Evolutionary conservation across 2,888 invertebrate species (phyloP), one percentile per base, ranked within the genome.

Genomic region (Thecophora atra): DNA sequence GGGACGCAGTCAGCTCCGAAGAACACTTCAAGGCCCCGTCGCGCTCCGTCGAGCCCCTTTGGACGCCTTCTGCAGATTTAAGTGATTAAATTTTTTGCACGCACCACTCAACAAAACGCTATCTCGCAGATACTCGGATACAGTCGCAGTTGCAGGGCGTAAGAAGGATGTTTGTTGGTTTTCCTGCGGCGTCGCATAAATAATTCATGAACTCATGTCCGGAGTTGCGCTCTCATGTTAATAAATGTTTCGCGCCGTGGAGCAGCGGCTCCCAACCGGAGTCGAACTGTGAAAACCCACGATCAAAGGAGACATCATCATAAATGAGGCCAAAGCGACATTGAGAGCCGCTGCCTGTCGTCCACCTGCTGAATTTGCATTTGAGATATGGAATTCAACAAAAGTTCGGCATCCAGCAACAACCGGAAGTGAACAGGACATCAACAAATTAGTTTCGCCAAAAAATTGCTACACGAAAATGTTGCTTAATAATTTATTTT

Each of bases 1-100:
- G 24, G 21, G n/a, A 1, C 2, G 17, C 47, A 47, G 17, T 47
- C 5, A 47, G 17, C 11, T 47, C n/a, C 24, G 17, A 28, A n/a
- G n/a, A n/a, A 30, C 60, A 60, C 60, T 60, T 60, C 28, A 28
- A n/a, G n/a, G n/a, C n/a, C n/a, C n/a, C n/a, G n/a, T n/a, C n/a
- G n/a, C n/a, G n/a, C n/a, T n/a, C n/a, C n/a, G n/a, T 60, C 11
- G 26, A 30, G 30, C n/a, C 28, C 47, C 47, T 47, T 47, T 4
- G n/a, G 47, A 17, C 15, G 5, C 19, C 13, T 28, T 2, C 64
- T 7, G 42, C 64, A 24, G 11, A 44, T 64, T 47, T 64, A 64
- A 47, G 44, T 44, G 64, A 64, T 64, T 64, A 64, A 19, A 15
- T 64, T 64, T 47, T 44, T 63, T 44, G 37, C 37, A 37, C 37